These are phyloP conservation scores for Scophthalmus maximus DNA, from an alignment of 2,113 vertebrate species.

Conservation along the genomic window DNA sequence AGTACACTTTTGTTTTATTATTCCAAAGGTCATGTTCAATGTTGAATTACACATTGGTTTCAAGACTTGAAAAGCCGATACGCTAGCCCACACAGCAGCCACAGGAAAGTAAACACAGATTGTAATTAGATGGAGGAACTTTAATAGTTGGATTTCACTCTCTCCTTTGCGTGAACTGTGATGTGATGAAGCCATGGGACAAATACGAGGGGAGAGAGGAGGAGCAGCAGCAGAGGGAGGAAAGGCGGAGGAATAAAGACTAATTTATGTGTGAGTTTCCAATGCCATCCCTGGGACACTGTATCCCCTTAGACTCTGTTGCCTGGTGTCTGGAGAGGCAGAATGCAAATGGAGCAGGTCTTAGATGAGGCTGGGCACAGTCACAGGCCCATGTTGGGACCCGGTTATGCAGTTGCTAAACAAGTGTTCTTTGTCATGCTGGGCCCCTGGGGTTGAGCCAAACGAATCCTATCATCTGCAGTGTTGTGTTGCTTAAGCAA, in stretches of 20 bases:
- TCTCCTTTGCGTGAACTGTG: conserved; percentile 76
- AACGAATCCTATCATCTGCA: conserved; percentile 76
- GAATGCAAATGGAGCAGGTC: conserved; percentile 77
- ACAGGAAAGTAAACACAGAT: conserved; percentile 70
- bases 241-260: conserved; percentile 54
- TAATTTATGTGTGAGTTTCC: conserved; percentile 78
- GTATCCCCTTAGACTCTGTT: conserved; percentile 59
- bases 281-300: conserved; percentile 66
- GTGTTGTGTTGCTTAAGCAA: conserved; percentile 78
- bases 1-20: conserved; percentile 47
- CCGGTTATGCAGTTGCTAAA: conserved; percentile 68
- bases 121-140: conserved; percentile 72
- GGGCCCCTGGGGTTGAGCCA: conserved; percentile 71
- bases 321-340: conserved; percentile 65
- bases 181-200: conserved; percentile 75
- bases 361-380: conserved; percentile 72
- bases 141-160: conserved; percentile 64
- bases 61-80: conserved; percentile 57
- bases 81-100: conserved; percentile 55
- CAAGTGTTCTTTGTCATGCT: conserved; percentile 79
- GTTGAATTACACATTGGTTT: conserved; percentile 60
- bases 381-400: conserved; percentile 73
- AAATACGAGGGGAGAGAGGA: conserved; percentile 59
- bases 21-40: conserved; percentile 50
- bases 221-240: conserved; percentile 25